These are phyloP conservation scores for Arenaria interpres DNA, from an alignment of 2,113 vertebrate species.

Conservation along the genomic window DNA sequence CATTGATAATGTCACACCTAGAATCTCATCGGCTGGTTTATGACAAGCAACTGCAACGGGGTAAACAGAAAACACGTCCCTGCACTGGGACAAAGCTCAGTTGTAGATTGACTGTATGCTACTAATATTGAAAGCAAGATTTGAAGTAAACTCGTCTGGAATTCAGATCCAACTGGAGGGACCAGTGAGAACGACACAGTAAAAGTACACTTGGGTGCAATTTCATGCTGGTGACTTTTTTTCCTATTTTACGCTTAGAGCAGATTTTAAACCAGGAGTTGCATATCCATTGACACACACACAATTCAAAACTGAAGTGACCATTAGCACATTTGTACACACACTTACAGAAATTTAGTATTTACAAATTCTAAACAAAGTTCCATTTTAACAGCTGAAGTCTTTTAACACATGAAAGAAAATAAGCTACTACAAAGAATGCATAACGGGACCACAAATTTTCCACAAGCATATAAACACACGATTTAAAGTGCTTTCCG, in stretches of 20 bases:
- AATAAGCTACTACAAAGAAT: constrained; percentile 71
- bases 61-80: constrained; percentile 19
- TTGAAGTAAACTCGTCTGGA: constrained; percentile 20
- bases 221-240: constrained; percentile 78
- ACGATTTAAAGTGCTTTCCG: constrained; percentile 76
- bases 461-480: constrained; percentile 70
- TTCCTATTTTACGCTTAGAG: constrained; percentile 66
- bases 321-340: constrained; percentile 71
- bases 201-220: constrained; percentile 74
- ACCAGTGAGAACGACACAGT: constrained; percentile 68
- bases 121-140: neutral
- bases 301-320: constrained; percentile 68
- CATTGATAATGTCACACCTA: neutral
- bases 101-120: neutral
- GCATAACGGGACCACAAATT: constrained; percentile 65
- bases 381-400: constrained; percentile 70
- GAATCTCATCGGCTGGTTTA: neutral
- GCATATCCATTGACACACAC: constrained; percentile 72
- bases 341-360: constrained; percentile 71
- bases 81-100: neutral
- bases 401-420: constrained; percentile 72
- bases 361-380: constrained; percentile 75
- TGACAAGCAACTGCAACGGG: neutral
- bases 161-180: constrained; percentile 36
- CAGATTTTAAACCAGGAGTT: constrained; percentile 67